These are phyloP conservation scores for Chrysolina haemoptera DNA, from an alignment of 2,888 invertebrate species.

Conservation along the genomic window DNA sequence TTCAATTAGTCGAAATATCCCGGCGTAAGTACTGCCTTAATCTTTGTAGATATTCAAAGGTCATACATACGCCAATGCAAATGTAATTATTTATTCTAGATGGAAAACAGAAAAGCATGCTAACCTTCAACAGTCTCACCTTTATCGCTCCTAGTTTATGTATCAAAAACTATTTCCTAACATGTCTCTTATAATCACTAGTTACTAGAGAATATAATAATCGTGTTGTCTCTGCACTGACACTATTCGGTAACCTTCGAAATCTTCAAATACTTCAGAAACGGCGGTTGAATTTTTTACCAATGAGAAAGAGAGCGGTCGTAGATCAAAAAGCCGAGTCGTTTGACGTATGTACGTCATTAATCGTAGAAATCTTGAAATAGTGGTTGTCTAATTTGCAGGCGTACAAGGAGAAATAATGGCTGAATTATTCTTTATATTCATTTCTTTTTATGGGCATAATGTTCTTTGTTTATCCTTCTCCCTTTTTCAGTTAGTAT, in stretches of 20 bases:
- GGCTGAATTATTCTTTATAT: neutral
- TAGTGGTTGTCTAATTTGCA: slow-evolving; percentile 30
- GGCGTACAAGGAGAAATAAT: neutral
- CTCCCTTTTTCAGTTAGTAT: neutral
- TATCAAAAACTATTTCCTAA: neutral
- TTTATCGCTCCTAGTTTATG: neutral
- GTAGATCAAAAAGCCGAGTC: slow-evolving; percentile 36
- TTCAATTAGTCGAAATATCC: neutral
- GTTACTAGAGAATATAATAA: neutral
- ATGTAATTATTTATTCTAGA: slow-evolving; percentile 18
- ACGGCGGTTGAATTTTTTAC: slow-evolving; percentile 44
- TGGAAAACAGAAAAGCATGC: neutral
- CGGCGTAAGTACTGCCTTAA: neutral
- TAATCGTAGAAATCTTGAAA: neutral
- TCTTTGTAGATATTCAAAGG: neutral
- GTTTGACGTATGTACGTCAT: slow-evolving; percentile 21
- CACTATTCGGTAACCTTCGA: slow-evolving; percentile 39
- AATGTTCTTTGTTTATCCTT: neutral
- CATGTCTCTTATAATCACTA: neutral
- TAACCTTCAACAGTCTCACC: neutral
- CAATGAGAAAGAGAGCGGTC: slow-evolving; percentile 40
- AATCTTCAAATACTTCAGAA: slow-evolving; percentile 30
- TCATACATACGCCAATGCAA: slow-evolving; percentile 19
- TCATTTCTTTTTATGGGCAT: neutral
- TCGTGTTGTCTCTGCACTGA: neutral